These are phyloP conservation scores for Phycodurus eques DNA, from an alignment of 2,113 vertebrate genomes.

Conservation along the genomic window DNA sequence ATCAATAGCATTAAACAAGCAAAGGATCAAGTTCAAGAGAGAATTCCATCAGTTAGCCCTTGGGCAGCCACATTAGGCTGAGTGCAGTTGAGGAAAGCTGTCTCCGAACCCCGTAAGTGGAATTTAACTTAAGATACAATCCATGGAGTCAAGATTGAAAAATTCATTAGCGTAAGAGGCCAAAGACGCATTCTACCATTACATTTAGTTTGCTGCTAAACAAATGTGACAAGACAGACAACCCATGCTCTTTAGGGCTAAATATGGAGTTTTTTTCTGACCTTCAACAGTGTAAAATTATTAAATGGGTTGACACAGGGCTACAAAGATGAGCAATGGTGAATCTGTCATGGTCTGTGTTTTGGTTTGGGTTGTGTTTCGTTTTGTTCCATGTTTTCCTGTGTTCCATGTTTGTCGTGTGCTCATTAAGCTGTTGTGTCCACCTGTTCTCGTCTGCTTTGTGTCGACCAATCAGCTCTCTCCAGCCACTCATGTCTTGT, in stretches of 20 bases:
- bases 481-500: too few species aligned
- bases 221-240: slow-evolving; percentile 50
- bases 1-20: slow-evolving; percentile 36
- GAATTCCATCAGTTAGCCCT: slow-evolving; percentile 48
- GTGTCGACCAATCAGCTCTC: too few species aligned
- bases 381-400: too few species aligned
- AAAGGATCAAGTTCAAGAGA: slow-evolving; percentile 47
- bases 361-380: too few species aligned
- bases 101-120: slow-evolving; percentile 25
- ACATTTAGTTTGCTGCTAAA: slow-evolving; percentile 49
- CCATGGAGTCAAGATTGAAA: slow-evolving; percentile 38
- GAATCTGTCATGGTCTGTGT: too few species aligned
- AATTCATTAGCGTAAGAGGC: slow-evolving; percentile 41
- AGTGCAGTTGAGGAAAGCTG: slow-evolving; percentile 20
- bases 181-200: slow-evolving; percentile 32
- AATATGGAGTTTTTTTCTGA: background rate
- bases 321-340: background rate
- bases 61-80: slow-evolving; percentile 31
- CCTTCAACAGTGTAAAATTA: slow-evolving; percentile 14
- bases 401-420: too few species aligned
- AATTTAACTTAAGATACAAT: slow-evolving; percentile 32
- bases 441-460: too few species aligned
- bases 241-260: slow-evolving; percentile 31
- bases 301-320: slow-evolving; percentile 1
- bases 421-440: too few species aligned